Base-by-base conservation (phyloP, 2,888 invertebrate species). In the Acronicta aceris region DNA sequence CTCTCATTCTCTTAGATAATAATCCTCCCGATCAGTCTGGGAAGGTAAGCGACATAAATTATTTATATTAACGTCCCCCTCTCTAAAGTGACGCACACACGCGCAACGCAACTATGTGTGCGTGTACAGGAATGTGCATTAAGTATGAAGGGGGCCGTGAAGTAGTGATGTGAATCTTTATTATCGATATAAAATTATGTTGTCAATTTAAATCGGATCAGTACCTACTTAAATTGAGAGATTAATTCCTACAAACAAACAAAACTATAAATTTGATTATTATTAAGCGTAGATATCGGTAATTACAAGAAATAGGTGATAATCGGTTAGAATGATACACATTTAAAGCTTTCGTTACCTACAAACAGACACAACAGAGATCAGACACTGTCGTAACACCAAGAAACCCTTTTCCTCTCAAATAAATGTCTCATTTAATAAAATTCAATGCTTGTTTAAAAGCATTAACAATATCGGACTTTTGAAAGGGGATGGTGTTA, bases 71-170 rank as follows among this genome's bases (percentile, higher is more conserved):
- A 27, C 45, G 21, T 30, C 42, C 60, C 68, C 68, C 72, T 61
- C 60, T 67, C 58, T 56, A 15, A 49, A 58, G 45, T 13, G 13
- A 63, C 69, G 41, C 76, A 70, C 63, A 65, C 61, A 36, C 13
- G 4, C 33, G 8, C 21, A 45, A n/a, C 2, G n/a, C 25, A 5
- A 42, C 25, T 47, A 36, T 41, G 30, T 51, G 50, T 60, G 48
- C 55, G 59, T 52, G 78, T 63, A 38, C 7, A 47, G 59, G 60
- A 71, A 75, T 76, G 61, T 74, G 58, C 55, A 64, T 49, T 49
- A 51, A 36, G 43, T 53, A 64, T 60, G 51, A 63, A 58, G 78
- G 76, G 78, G 65, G 36, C 27, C 17, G 12, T 38, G 16, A 3
- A 9, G 8, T 71, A 78, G 73, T 38, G 76, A 52, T 60, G 78